A percentile compares a stretch with the other conserved stretches of the same genome.
These are phyloP conservation scores for Rhynchomys soricoides DNA, from an alignment of 2,113 vertebrate genomes.

Conservation along the genomic window DNA sequence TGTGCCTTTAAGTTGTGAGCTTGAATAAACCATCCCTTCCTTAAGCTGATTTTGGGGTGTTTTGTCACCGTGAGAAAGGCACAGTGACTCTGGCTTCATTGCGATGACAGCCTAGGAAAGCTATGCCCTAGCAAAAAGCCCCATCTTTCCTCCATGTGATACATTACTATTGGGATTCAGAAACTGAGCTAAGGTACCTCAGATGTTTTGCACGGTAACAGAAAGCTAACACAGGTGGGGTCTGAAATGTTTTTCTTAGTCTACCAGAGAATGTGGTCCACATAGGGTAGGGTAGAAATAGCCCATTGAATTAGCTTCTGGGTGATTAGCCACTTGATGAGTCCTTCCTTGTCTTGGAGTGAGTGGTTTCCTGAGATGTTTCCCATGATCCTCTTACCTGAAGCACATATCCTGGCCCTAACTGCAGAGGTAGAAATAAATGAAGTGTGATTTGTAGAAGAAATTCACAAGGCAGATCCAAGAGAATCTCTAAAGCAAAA, in stretches of 20 bases:
- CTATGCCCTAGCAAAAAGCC: neutral
- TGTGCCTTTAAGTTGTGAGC: neutral
- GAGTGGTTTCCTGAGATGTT: neutral
- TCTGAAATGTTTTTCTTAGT: no score
- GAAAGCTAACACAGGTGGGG: neutral
- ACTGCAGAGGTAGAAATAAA: neutral
- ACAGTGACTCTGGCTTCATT: neutral
- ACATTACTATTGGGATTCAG: neutral
- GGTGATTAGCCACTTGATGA: neutral
- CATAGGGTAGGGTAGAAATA: rapidly evolving
- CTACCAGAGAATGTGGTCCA: neutral
- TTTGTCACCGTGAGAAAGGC: neutral
- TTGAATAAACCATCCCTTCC: no score
- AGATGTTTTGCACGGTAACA: neutral
- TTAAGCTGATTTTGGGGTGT: neutral
- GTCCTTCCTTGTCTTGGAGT: neutral
- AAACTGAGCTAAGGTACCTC: neutral
- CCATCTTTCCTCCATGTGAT: neutral
- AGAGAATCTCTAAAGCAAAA: neutral
- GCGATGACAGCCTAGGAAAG: neutral
- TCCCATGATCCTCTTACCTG: neutral
- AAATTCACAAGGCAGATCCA: neutral
- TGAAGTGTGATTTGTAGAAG: no score
- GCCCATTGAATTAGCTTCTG: rapidly evolving
- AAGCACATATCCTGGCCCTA: neutral